These are phyloP conservation scores for Oryzias javanicus DNA, from an alignment of 2,113 vertebrate species.

Conservation along the genomic window DNA sequence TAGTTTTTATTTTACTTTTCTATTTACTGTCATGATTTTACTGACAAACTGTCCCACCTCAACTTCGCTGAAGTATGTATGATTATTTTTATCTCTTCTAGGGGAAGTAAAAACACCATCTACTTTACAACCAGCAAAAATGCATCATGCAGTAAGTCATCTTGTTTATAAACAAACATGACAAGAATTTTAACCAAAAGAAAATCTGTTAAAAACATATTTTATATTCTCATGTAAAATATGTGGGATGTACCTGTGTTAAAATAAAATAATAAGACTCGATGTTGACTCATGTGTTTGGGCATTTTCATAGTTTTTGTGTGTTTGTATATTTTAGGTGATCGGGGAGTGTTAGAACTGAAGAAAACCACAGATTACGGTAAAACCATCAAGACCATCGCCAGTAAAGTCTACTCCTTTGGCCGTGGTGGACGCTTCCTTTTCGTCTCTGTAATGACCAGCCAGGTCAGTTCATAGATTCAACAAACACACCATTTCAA, in stretches of 20 bases:
- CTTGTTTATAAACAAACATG: not conserved
- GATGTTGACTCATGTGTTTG: too few species aligned
- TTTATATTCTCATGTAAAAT: not conserved
- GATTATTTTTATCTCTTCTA: constrained; percentile 47
- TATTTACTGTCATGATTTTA: too few species aligned
- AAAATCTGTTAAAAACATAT: too few species aligned
- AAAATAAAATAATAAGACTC: too few species aligned
- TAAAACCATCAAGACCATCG: constrained; percentile 80
- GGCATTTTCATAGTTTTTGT: too few species aligned
- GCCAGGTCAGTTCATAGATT: constrained; percentile 74
- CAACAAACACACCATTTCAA: not conserved
- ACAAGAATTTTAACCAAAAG: not conserved
- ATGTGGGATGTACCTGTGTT: not conserved
- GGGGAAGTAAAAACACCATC: constrained; percentile 78
- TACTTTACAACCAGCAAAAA: constrained; percentile 83
- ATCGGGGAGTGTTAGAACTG: constrained; percentile 82
- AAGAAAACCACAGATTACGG: constrained; percentile 83
- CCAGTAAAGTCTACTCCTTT: constrained; percentile 87
- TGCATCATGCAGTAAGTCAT: constrained; percentile 87
- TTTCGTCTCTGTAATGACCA: constrained; percentile 91
- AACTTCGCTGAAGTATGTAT: not conserved
- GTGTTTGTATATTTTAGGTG: constrained; percentile 67
- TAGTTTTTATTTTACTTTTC: too few species aligned
- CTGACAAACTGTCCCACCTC: not conserved
- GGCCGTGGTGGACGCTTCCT: constrained; percentile 89